A percentile compares a stretch with the other conserved stretches of the same genome.
phyloP scores from a whole-genome alignment of 2,888 invertebrate genomes.

The Drosophila anomalata region DNA sequence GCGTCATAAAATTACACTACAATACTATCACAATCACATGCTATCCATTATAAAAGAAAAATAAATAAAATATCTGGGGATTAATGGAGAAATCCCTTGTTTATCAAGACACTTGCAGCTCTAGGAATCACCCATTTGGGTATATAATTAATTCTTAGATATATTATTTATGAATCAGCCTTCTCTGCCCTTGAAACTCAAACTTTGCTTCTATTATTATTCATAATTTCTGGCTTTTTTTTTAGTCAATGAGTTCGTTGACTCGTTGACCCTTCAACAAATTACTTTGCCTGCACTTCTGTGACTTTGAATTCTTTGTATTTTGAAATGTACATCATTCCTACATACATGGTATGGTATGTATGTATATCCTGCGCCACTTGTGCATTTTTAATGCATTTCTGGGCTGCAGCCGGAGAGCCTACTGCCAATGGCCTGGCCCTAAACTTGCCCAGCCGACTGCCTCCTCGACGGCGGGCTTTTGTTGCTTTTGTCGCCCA shows the following conservation, averaged over 20 bases:
- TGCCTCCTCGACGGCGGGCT: conserved; percentile 11
- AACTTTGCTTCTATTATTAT: neutral
- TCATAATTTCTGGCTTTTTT: neutral
- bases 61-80: neutral
- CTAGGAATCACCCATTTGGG: neutral
- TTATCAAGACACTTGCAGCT: neutral
- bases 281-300: conserved; percentile 43
- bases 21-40: neutral
- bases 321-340: conserved; percentile 15
- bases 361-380: conserved; percentile 44
- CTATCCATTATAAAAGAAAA: neutral
- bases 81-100: neutral
- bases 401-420: conserved; percentile 19
- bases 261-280: conserved; percentile 66
- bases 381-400: conserved; percentile 72
- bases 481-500: conserved; percentile 49
- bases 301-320: conserved; percentile 59
- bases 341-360: conserved; percentile 1
- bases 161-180: neutral
- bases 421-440: conserved; percentile 55
- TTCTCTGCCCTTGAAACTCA: neutral
- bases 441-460: conserved; percentile 46
- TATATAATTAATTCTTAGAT: no score
- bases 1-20: conserved; percentile 28
- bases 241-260: conserved; percentile 54